phyloP scores from a whole-genome alignment of 2,888 invertebrate genomes.

The Eustalomyia histrio region DNA sequence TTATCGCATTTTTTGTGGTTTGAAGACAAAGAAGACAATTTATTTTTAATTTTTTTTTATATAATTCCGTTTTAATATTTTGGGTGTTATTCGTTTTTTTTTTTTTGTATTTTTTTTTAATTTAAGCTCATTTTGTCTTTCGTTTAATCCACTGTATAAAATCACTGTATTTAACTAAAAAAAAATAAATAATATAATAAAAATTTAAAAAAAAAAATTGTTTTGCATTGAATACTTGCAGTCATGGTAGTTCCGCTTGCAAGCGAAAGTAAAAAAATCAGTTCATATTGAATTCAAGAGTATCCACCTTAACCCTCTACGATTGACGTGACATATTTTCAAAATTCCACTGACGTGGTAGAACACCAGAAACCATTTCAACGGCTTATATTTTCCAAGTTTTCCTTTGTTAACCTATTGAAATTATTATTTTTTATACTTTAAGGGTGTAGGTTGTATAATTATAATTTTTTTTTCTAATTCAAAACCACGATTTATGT shows the following conservation, averaged over 20 bases:
- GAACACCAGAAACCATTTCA: no score
- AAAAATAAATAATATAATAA: not conserved
- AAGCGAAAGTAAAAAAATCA: not conserved
- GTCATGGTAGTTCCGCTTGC: no score
- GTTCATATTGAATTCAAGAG: slow-evolving; percentile 12
- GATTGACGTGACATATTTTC: no score
- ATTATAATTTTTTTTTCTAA: no score
- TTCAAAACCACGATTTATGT: no score
- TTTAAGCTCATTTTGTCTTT: slow-evolving; percentile 36
- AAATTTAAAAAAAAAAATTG: slow-evolving; percentile 6
- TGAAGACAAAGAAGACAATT: slow-evolving; percentile 33
- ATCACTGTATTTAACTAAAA: slow-evolving; percentile 56
- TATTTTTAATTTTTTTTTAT: slow-evolving; percentile 24
- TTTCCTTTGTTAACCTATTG: no score
- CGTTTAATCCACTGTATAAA: slow-evolving; percentile 50
- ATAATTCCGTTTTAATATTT: slow-evolving; percentile 13
- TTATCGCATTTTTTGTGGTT: slow-evolving; percentile 31
- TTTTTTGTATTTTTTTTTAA: no score
- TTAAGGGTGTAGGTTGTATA: no score
- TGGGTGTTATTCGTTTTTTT: not conserved
- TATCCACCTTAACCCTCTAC: no score
- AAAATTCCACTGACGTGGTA: no score
- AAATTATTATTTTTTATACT: no score
- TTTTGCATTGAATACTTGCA: not conserved
- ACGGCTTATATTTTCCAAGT: no score